These are phyloP conservation scores for Plebejus argus DNA, from an alignment of 2,888 invertebrate genomes.

Conservation along the genomic window DNA sequence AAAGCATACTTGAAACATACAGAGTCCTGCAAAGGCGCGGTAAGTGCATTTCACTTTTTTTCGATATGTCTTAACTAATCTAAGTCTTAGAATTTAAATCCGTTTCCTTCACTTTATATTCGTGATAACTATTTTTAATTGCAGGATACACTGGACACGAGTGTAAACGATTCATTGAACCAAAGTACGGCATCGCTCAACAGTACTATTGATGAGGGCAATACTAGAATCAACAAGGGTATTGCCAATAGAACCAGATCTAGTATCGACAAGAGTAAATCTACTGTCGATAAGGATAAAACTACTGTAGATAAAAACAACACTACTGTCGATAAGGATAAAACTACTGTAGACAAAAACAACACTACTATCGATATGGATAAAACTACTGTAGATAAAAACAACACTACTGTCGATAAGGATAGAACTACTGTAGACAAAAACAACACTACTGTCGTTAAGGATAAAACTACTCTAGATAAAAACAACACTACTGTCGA, in stretches of 20 bases:
- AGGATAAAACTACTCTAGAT: neutral
- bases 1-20: conserved; percentile 41
- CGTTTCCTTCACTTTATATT: neutral
- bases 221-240: neutral
- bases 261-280: neutral
- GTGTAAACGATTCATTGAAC: neutral
- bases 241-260: neutral
- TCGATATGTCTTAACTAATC: neutral
- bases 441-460: neutral
- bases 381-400: neutral
- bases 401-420: too few relatives aligned
- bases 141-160: neutral
- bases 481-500: neutral
- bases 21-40: conserved; percentile 35
- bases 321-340: too few relatives aligned
- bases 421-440: neutral
- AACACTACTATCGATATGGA: too few relatives aligned
- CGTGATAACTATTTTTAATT: neutral
- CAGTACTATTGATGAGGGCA: neutral
- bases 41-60: neutral
- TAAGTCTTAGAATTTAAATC: neutral
- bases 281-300: neutral
- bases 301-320: neutral
- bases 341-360: too few relatives aligned
- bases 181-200: neutral